phyloP scores from a whole-genome alignment of 1,140 invertebrate species.

The Drosophila aff. region DNA sequence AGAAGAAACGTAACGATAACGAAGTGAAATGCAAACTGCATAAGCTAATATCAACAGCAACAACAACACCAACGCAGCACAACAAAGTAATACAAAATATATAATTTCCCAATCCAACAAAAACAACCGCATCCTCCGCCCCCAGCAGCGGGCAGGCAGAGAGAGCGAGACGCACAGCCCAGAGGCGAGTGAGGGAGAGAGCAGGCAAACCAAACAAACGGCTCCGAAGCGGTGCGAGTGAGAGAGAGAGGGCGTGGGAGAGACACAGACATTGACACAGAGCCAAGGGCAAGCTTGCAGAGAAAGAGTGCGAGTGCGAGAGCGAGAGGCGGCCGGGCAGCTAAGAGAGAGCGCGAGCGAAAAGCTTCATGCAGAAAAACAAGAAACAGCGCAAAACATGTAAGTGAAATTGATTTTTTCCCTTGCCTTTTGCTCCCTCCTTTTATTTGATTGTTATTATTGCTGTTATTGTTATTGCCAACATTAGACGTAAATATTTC shows the following conservation, averaged over 20 bases:
- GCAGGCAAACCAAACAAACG: constrained; percentile 32
- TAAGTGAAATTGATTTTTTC: constrained; percentile 78
- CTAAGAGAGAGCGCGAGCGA: constrained; percentile 23
- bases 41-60: constrained; percentile 18
- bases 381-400: constrained; percentile 74
- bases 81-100: constrained; percentile 56
- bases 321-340: constrained; percentile 6
- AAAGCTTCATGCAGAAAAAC: constrained; percentile 70
- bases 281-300: constrained; percentile 39
- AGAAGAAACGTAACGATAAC: constrained; percentile 32
- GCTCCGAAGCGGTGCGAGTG: background rate
- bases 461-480: constrained; percentile 43
- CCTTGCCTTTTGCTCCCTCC: constrained; percentile 5
- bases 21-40: constrained; percentile 46
- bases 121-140: constrained; percentile 2
- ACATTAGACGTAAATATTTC: constrained; percentile 43
- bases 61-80: constrained; percentile 6
- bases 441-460: constrained; percentile 37
- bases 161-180: constrained; percentile 12
- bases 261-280: background rate
- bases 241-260: constrained; percentile 6
- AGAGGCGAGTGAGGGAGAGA: background rate
- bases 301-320: constrained; percentile 10
- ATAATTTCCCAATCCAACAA: constrained; percentile 40
- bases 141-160: constrained; percentile 4